phyloP scores from a whole-genome alignment of 2,888 invertebrate genomes.

The Macrophya annulata region DNA sequence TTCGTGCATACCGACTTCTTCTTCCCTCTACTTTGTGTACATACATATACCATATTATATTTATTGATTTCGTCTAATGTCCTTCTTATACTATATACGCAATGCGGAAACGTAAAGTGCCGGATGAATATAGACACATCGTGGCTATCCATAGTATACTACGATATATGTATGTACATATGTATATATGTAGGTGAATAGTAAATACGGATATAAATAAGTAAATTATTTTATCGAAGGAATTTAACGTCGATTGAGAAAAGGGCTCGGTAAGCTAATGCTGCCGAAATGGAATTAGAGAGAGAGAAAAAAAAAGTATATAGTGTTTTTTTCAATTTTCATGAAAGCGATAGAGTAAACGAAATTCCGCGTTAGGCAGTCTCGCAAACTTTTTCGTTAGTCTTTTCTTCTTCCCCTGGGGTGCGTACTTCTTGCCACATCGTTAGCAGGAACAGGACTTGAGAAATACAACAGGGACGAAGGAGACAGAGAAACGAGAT shows the following conservation, averaged over 20 bases:
- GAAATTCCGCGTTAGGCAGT: background rate
- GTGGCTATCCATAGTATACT: no score
- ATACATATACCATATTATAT: background rate
- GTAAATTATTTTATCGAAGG: background rate
- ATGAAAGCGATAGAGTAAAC: background rate
- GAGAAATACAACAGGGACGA: slow-evolving; percentile 7
- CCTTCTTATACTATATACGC: slow-evolving; percentile 33
- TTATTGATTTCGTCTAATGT: slow-evolving; percentile 40
- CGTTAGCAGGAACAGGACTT: slow-evolving; percentile 40
- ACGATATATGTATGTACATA: background rate
- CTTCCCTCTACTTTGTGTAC: background rate
- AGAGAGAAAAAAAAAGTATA: no score
- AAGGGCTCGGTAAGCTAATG: background rate
- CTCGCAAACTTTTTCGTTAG: slow-evolving; percentile 42
- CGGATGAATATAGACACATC: background rate
- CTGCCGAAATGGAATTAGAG: background rate
- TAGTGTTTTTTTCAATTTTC: background rate
- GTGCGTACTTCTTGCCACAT: slow-evolving; percentile 28
- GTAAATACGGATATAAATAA: no score
- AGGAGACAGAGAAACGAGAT: background rate
- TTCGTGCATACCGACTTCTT: slow-evolving; percentile 25
- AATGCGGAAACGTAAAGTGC: slow-evolving; percentile 45
- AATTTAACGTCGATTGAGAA: background rate
- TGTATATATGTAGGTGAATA: background rate
- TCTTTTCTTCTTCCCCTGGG: slow-evolving; percentile 6